These are phyloP conservation scores for Sesia bembeciformis DNA, from an alignment of 2,888 invertebrate species.

Conservation along the genomic window DNA sequence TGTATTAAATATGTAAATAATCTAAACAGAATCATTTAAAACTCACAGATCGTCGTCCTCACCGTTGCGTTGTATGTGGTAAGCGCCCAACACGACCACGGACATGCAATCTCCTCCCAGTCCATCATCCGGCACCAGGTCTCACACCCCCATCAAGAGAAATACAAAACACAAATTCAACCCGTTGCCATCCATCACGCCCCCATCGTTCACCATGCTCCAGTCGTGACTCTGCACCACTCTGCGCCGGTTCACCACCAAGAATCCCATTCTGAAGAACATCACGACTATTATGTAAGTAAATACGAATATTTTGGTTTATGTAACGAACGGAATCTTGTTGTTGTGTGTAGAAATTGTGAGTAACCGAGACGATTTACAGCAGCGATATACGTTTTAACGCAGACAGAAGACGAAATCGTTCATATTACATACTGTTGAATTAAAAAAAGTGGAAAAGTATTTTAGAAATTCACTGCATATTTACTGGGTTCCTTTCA, in stretches of 20 bases:
- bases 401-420: no score
- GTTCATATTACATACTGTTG: no score
- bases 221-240: constrained; percentile 10
- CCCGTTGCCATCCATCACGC: constrained; percentile 1
- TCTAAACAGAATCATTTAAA: no score
- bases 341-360: no score
- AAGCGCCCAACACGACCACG: constrained; percentile 21
- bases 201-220: constrained; percentile 11
- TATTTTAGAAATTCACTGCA: no score
- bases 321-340: no score
- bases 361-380: no score
- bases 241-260: constrained; percentile 2
- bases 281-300: constrained; percentile 41
- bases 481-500: no score
- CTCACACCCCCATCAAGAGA: constrained; percentile 8
- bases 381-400: no score
- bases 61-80: constrained; percentile 14
- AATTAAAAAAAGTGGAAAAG: no score
- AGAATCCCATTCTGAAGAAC: constrained; percentile 24
- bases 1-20: no score
- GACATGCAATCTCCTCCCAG: constrained; percentile 26
- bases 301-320: not conserved
- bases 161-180: constrained; percentile 1
- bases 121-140: constrained; percentile 23
- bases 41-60: constrained; percentile 9